Conservation (phyloP, 2,113 vertebrate genomes). For the Scomber colias region DNA sequence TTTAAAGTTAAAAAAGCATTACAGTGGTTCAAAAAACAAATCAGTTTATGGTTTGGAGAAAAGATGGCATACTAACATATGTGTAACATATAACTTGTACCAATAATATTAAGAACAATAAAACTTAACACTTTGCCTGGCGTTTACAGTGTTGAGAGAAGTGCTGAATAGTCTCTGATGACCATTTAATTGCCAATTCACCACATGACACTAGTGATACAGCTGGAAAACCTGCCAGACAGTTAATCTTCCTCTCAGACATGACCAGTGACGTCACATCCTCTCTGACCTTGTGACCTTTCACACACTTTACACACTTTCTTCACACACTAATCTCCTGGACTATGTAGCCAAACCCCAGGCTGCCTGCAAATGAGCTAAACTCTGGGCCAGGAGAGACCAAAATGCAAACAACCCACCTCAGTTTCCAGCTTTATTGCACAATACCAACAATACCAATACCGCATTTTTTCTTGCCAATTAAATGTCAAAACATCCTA, state of each 20-base stretch:
- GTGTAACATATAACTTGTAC: neutral
- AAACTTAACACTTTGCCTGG: conserved; percentile 1
- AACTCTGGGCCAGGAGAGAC: conserved; percentile 16
- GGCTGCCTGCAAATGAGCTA: conserved; percentile 45
- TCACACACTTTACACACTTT: conserved; percentile 59
- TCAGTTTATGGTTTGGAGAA: conserved; percentile 24
- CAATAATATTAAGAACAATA: conserved; percentile 34
- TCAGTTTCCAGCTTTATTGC: neutral
- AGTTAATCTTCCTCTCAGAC: conserved; percentile 15
- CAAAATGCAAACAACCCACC: neutral
- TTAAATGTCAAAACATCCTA: neutral
- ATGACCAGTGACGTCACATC: conserved; percentile 46
- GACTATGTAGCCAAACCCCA: conserved; percentile 47
- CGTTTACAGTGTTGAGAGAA: neutral
- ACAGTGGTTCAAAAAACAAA: conserved; percentile 19
- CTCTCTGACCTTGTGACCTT: conserved; percentile 61
- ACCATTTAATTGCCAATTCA: conserved; percentile 11
- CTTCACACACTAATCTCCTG: conserved; percentile 62
- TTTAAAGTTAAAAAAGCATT: conserved; percentile 19
- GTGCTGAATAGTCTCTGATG: neutral
- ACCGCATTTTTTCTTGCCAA: neutral
- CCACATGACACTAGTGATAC: neutral
- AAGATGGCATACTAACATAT: conserved; percentile 13
- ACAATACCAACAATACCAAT: neutral
- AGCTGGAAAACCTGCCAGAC: conserved; percentile 5